Evolutionary conservation across 2,113 vertebrate species (phyloP).

Genomic region (Zosterops lateralis): DNA sequence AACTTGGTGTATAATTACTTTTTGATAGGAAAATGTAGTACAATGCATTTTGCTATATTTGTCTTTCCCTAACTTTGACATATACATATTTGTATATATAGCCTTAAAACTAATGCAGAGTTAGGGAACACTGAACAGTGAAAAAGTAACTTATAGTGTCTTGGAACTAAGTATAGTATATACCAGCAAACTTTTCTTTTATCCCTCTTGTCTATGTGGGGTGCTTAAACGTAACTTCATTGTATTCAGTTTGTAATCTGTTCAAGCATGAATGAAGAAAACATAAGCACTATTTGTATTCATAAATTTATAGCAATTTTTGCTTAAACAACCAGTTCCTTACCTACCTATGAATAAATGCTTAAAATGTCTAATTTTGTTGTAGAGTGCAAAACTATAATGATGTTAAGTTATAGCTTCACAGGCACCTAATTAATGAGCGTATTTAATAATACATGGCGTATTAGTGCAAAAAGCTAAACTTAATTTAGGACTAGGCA

Average conservation of each 20-base stretch:
- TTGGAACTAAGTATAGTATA: slow-evolving; percentile 71
- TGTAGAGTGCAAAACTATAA: slow-evolving; percentile 72
- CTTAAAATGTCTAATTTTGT: slow-evolving; percentile 73
- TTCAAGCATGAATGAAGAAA: slow-evolving; percentile 76
- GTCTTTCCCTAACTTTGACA: slow-evolving; percentile 74
- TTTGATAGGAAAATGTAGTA: slow-evolving; percentile 73
- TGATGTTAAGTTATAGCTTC: slow-evolving; percentile 67
- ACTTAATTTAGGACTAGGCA: slow-evolving; percentile 25
- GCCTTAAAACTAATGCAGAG: slow-evolving; percentile 77
- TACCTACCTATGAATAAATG: slow-evolving; percentile 75
- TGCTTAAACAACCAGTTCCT: slow-evolving; percentile 69
- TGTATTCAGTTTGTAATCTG: slow-evolving; percentile 78
- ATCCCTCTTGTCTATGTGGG: slow-evolving; percentile 74
- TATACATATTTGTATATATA: slow-evolving; percentile 80
- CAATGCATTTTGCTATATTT: slow-evolving; percentile 72
- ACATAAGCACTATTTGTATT: slow-evolving; percentile 78
- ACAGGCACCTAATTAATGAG: slow-evolving; percentile 52
- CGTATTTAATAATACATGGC: slow-evolving; percentile 39
- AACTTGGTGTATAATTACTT: slow-evolving; percentile 74
- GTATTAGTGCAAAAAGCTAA: slow-evolving; percentile 34
- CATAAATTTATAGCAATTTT: slow-evolving; percentile 74
- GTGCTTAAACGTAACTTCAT: slow-evolving; percentile 75
- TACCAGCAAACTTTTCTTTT: slow-evolving; percentile 75
- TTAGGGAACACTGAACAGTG: slow-evolving; percentile 73
- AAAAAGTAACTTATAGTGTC: slow-evolving; percentile 74